Conservation (phyloP, 2,797 vertebrate genomes). For the Champsocephalus gunnari region DNA sequence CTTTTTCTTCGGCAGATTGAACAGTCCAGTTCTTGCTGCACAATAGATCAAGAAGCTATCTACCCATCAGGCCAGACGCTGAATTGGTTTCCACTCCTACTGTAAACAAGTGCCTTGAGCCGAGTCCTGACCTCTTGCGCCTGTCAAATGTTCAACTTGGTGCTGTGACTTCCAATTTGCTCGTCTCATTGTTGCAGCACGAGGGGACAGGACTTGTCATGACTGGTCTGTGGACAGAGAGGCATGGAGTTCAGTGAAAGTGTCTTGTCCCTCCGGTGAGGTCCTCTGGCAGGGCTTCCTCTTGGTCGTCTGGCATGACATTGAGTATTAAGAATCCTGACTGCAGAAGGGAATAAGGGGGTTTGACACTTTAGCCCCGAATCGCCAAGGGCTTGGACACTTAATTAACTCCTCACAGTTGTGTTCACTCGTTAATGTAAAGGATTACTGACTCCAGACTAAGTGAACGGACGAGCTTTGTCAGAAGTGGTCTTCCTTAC, state of each 20-base stretch:
- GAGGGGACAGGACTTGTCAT: slow-evolving; percentile 45
- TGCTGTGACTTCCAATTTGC: slow-evolving; percentile 68
- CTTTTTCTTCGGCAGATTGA: background rate
- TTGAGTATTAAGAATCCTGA: slow-evolving; percentile 65
- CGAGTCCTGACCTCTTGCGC: slow-evolving; percentile 57
- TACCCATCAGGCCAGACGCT: slow-evolving; percentile 39
- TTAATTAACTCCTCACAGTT: slow-evolving; percentile 78
- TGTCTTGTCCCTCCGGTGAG: slow-evolving; percentile 61
- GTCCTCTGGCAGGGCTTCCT: slow-evolving; percentile 50
- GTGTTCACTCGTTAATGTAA: slow-evolving; percentile 70
- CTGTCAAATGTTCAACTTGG: slow-evolving; percentile 70
- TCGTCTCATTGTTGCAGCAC: slow-evolving; percentile 55
- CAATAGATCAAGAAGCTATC: slow-evolving; percentile 17
- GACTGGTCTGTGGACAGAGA: slow-evolving; percentile 50
- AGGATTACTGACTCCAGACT: slow-evolving; percentile 34
- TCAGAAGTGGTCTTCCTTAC: slow-evolving; percentile 27
- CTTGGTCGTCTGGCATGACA: slow-evolving; percentile 61
- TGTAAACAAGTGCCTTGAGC: slow-evolving; percentile 72
- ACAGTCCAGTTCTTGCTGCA: background rate
- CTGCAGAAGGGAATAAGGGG: slow-evolving; percentile 59
- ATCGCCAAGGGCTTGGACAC: slow-evolving; percentile 68
- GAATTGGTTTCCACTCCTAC: slow-evolving; percentile 54
- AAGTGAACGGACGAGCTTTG: slow-evolving; percentile 37
- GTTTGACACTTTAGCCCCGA: slow-evolving; percentile 59
- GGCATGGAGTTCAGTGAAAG: slow-evolving; percentile 50